A percentile compares a stretch with the other conserved stretches of the same genome.
phyloP scores from a whole-genome alignment of 2,888 invertebrate species.

The Agriopis leucophaearia region DNA sequence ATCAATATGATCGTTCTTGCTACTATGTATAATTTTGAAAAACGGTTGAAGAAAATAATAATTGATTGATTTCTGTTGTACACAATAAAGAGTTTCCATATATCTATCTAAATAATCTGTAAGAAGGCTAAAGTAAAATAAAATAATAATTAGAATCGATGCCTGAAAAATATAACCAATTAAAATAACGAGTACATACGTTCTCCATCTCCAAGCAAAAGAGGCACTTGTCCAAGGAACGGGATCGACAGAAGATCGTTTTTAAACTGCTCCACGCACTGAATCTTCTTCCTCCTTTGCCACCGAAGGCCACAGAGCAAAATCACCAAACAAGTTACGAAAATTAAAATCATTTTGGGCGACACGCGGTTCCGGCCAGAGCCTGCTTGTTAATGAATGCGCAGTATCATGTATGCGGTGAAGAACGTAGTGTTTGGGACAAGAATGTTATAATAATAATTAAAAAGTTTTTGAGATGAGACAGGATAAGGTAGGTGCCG shows the following conservation, averaged over 20 bases:
- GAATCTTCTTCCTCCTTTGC: constrained; percentile 41
- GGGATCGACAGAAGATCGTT: constrained; percentile 49
- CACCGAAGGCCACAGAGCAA: constrained; percentile 41
- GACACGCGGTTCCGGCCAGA: constrained; percentile 4
- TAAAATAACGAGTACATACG: constrained; percentile 27
- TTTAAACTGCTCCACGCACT: constrained; percentile 46
- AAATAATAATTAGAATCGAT: neutral
- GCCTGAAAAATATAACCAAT: neutral
- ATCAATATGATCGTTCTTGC: too few relatives aligned
- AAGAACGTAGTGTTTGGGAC: neutral
- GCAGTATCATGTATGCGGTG: neutral
- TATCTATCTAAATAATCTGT: too few relatives aligned
- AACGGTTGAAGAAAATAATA: too few relatives aligned
- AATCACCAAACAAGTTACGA: constrained; percentile 28
- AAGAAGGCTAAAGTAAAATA: too few relatives aligned
- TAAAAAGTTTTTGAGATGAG: too few relatives aligned
- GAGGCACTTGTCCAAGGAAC: constrained; percentile 51
- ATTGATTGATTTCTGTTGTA: too few relatives aligned
- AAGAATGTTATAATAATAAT: neutral
- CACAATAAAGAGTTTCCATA: too few relatives aligned
- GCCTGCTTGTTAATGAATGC: neutral
- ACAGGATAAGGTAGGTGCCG: neutral
- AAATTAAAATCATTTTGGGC: constrained; percentile 31
- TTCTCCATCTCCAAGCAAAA: constrained; percentile 49
- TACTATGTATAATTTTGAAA: too few relatives aligned